Conservation (phyloP, 2,797 vertebrate species). For the Smutsia gigantea region DNA sequence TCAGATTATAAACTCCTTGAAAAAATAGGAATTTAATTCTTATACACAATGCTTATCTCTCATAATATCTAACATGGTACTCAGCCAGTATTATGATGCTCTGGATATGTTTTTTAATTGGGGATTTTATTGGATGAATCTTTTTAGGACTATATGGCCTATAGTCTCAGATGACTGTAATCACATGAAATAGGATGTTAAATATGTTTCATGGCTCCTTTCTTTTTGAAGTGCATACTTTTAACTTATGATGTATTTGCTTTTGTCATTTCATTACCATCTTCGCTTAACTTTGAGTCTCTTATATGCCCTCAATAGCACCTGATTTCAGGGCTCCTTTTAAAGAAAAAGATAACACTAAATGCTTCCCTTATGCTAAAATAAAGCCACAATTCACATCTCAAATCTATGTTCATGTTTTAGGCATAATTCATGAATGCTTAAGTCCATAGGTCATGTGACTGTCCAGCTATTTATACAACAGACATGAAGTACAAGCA, state of each 20-base stretch:
- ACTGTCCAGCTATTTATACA: not conserved
- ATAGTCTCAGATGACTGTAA: not conserved
- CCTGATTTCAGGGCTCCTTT: not conserved
- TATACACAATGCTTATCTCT: not conserved
- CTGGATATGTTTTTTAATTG: not conserved
- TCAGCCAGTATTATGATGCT: not conserved
- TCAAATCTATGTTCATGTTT: constrained; percentile 6
- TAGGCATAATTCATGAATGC: not conserved
- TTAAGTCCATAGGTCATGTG: not conserved
- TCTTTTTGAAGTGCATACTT: not conserved
- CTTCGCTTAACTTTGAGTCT: not conserved
- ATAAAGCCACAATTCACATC: constrained; percentile 24
- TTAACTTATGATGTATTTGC: not conserved
- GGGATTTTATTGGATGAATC: not conserved
- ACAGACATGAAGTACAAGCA: not conserved
- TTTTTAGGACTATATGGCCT: not conserved
- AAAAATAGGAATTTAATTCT: not conserved
- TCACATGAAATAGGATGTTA: not conserved
- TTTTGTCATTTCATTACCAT: not conserved
- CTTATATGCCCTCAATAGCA: not conserved
- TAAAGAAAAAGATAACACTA: not conserved
- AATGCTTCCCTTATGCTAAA: not conserved
- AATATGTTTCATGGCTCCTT: not conserved
- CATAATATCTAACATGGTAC: not conserved
- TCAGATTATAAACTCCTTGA: not conserved